phyloP scores from a whole-genome alignment of 2,888 invertebrate species.

The Orthosia incerta region DNA sequence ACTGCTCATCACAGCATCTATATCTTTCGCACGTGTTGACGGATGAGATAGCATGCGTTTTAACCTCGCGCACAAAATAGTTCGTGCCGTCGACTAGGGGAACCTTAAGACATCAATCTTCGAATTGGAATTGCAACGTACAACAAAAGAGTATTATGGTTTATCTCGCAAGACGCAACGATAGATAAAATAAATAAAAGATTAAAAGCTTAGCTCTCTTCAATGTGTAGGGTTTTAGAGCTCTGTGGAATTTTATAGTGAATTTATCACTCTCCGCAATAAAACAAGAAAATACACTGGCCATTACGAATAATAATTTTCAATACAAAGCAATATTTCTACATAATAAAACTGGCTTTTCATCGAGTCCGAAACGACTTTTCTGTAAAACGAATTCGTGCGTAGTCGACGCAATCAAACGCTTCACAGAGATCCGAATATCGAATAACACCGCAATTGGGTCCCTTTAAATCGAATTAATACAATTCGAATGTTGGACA shows the following conservation, averaged over 20 bases:
- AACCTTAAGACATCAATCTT: slow-evolving; percentile 11
- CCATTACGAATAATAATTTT: slow-evolving; percentile 1
- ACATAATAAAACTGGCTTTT: slow-evolving; percentile 13
- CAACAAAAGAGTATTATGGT: slow-evolving; percentile 12
- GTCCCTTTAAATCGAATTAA: slow-evolving; percentile 54
- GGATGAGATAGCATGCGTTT: too few relatives aligned
- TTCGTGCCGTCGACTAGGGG: too few relatives aligned
- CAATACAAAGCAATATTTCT: slow-evolving; percentile 23
- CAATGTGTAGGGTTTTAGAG: slow-evolving; percentile 1
- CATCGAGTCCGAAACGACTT: background rate
- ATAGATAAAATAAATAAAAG: slow-evolving; percentile 3
- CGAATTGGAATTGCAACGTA: slow-evolving; percentile 1
- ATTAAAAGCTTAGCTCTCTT: slow-evolving; percentile 2
- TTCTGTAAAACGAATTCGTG: background rate
- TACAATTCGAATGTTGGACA: slow-evolving; percentile 59
- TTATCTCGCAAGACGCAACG: background rate
- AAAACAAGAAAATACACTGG: background rate
- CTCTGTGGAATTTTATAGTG: background rate
- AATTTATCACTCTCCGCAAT: slow-evolving; percentile 1
- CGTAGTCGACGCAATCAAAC: slow-evolving; percentile 22
- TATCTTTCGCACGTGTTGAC: too few relatives aligned
- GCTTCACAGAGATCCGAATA: slow-evolving; percentile 39
- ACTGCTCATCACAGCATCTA: too few relatives aligned
- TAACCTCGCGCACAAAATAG: too few relatives aligned
- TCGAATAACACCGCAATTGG: slow-evolving; percentile 44